These are phyloP conservation scores for Columba livia DNA, from an alignment of 2,113 vertebrate species.

Conservation along the genomic window DNA sequence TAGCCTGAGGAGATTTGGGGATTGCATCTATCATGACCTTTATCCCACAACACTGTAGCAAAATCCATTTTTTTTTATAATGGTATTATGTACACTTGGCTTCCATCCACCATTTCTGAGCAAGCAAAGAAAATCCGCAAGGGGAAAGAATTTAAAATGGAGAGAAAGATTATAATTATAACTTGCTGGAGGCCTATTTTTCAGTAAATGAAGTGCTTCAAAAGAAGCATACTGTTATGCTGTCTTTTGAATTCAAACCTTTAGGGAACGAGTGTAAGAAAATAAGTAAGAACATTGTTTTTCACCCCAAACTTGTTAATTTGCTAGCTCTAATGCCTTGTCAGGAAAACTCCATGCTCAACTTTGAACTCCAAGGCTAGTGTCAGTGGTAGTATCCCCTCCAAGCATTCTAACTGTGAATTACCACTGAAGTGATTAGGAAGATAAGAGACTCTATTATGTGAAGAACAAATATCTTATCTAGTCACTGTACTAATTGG, in stretches of 20 bases:
- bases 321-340: neutral
- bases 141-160: neutral
- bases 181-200: conserved; percentile 39
- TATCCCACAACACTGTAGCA: neutral
- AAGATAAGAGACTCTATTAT: neutral
- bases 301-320: neutral
- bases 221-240: neutral
- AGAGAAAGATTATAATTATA: neutral
- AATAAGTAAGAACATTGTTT: neutral
- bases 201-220: conserved; percentile 13
- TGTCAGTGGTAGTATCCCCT: neutral
- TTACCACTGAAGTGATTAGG: neutral
- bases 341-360: neutral
- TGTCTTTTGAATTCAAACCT: conserved; percentile 3
- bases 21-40: neutral
- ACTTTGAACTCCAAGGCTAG: conserved; percentile 27
- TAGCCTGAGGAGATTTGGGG: neutral
- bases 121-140: neutral
- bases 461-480: neutral
- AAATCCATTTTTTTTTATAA: neutral
- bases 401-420: neutral
- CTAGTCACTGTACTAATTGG: neutral
- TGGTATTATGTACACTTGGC: neutral
- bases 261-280: neutral
- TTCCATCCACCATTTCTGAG: neutral